Conservation (phyloP, 2,888 invertebrate species). For the Cheilosia variabilis region DNA sequence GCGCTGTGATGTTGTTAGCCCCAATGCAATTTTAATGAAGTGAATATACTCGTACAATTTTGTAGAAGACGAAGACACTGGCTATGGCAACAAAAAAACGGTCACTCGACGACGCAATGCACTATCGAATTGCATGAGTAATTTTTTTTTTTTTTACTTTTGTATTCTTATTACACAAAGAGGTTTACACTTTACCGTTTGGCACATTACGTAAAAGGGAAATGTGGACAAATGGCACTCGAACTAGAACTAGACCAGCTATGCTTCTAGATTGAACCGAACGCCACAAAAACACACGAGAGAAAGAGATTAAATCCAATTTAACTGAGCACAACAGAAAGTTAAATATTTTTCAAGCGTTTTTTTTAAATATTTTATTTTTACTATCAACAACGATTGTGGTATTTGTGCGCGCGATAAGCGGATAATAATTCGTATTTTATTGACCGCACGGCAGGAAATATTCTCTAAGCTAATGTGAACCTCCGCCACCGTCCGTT, state of each 20-base stretch:
- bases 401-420: constrained; percentile 48
- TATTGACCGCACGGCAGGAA: constrained; percentile 17
- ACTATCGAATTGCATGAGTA: constrained; percentile 29
- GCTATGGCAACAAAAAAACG: background rate
- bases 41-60: constrained; percentile 28
- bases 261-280: constrained; percentile 30
- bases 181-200: constrained; percentile 8
- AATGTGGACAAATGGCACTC: constrained; percentile 17
- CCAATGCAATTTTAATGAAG: constrained; percentile 69
- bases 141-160: background rate
- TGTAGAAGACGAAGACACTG: constrained; percentile 10
- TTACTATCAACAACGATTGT: constrained; percentile 50
- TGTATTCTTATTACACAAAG: background rate
- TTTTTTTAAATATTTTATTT: constrained; percentile 29
- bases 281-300: background rate
- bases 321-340: constrained; percentile 49
- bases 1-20: constrained; percentile 53
- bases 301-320: constrained; percentile 37
- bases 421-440: constrained; percentile 42
- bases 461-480: constrained; percentile 45
- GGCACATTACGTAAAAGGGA: constrained; percentile 56
- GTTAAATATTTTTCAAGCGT: constrained; percentile 7
- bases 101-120: constrained; percentile 9
- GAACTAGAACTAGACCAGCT: constrained; percentile 68
- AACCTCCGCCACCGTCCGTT: constrained; percentile 62